A percentile compares a stretch with the other conserved stretches of the same genome.
These are phyloP conservation scores for Enchytraeus crypticus DNA, from an alignment of 2,888 invertebrate genomes.

Conservation along the genomic window DNA sequence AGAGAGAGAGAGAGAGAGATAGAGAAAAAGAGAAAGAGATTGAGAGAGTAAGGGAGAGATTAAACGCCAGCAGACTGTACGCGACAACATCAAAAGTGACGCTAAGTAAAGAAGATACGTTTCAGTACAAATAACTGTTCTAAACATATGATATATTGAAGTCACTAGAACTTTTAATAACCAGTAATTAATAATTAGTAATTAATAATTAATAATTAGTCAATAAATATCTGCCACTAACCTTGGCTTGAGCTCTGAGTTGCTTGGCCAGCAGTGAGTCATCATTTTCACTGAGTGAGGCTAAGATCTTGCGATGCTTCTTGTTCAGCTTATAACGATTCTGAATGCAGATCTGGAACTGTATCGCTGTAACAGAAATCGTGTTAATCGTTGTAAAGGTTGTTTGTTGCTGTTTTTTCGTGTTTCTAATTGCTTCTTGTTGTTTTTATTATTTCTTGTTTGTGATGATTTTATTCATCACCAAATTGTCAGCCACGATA, in stretches of 20 bases:
- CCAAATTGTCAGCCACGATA: too few species aligned
- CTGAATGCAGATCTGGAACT: constrained; percentile 47
- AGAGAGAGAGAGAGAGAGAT: neutral
- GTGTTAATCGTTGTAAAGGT: too few species aligned
- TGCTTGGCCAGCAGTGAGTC: constrained; percentile 24
- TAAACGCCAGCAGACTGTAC: neutral
- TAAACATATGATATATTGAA: too few species aligned
- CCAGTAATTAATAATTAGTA: neutral
- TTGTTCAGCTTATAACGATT: constrained; percentile 49
- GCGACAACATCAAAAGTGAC: neutral
- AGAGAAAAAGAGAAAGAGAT: neutral
- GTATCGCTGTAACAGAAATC: constrained; percentile 37
- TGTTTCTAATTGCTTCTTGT: neutral
- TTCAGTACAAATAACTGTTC: too few species aligned
- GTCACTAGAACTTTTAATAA: neutral
- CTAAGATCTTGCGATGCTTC: constrained; percentile 38
- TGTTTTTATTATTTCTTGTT: neutral
- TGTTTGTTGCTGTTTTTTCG: neutral
- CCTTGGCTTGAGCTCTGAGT: constrained; percentile 29
- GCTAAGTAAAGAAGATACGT: too few species aligned
- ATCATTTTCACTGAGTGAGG: constrained; percentile 3
- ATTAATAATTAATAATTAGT: neutral
- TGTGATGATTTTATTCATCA: neutral
- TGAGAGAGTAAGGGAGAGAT: neutral
- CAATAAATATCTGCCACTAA: constrained; percentile 6